Base-by-base conservation (phyloP, 2,888 invertebrate species). In the Erynnis tages region DNA sequence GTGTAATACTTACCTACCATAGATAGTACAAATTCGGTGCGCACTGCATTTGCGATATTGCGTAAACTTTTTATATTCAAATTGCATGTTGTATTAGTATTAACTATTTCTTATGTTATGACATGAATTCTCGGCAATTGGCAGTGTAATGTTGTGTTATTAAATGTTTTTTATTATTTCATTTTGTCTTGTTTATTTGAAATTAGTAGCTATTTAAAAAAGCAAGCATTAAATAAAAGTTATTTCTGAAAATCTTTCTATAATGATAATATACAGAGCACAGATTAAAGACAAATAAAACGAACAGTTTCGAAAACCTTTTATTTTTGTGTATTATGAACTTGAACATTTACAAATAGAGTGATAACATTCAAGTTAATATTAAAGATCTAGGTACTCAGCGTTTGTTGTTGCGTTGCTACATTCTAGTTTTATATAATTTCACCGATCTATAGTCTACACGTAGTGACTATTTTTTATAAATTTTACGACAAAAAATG, bases 291-390 rank as follows among this genome's bases (percentile, higher is more conserved):
- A n/a, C n/a, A 55, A 56, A 54, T 71, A 63, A 81, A 79, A 80
- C 74, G 66, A 71, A 55, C 58, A 57, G 65, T 77, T 79, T 76
- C 82, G 75, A 79, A 88, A 88, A 87, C 82, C 85, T 85, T 87
- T 86, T 85, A 84, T 82, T 75, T 76, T 78, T 72, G 74, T 76
- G 77, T 84, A 78, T 81, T 75, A 73, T 77, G 69, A 79, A 75
- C 75, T 78, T 66, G 71, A 75, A 75, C 70, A 75, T 72, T 71
- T 70, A 76, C 75, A 80, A 87, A 79, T 82, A 82, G 79, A 81
- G 77, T 83, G 78, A 80, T 81, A 83, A 86, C 81, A 85, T 85
- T 76, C 73, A 81, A 79, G 75, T 82, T 69, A 44, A 56, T 44
- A 55, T 58, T 54, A 53, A 44, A 58, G 44, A 45, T 38, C 52